Base-by-base conservation (phyloP, 1,140 invertebrate species). In the Oedothorax gibbosus region DNA sequence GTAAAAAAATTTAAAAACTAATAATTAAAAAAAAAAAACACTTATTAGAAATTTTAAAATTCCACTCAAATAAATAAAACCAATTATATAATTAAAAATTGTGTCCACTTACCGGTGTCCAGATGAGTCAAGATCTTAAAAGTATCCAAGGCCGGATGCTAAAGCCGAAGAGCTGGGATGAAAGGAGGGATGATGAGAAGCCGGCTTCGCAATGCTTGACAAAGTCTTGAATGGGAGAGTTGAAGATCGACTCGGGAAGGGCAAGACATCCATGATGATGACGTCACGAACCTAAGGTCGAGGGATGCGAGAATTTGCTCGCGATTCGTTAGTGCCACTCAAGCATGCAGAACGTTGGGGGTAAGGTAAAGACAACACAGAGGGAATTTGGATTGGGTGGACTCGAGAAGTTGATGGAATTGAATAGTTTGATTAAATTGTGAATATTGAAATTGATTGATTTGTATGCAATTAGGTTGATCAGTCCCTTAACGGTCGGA, bases 271-370 rank as follows among this genome's bases (percentile, higher is more conserved):
- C 75, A 77, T 77, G 57, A 49, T 77, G n/a, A 10, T 79, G 77
- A 79, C 77, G 77, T 79, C 77, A 79, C 77, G 18, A n/a, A 56
- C 54, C 21, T 51, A 66, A 78, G 76, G 76, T 66, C 62, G 76
- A 78, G 60, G 60, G 56, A 65, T 66, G 50, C 60, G 49, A 50
- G 35, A 57, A 35, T 35, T 56, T 56, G 9, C 54, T 15, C 49
- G 77, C 77, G 75, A 77, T 77, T 77, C 75, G 75, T 77, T 77
- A 77, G 75, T 21, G 49, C 75, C 21, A 64, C 35, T 56, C 57
- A 60, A 50, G 75, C 75, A 56, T 77, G 75, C 60, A 64, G 35
- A 65, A 35, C 75, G 62, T 77, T 77, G 21, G 75, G 75, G 35
- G 35, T 35, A 35, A 35, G 35, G 35, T 35, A 15, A 14, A 51